Evolutionary conservation across 2,888 invertebrate genomes (phyloP), one percentile per base, ranked within the genome.

Genomic region (Willowsia nigromaculata): DNA sequence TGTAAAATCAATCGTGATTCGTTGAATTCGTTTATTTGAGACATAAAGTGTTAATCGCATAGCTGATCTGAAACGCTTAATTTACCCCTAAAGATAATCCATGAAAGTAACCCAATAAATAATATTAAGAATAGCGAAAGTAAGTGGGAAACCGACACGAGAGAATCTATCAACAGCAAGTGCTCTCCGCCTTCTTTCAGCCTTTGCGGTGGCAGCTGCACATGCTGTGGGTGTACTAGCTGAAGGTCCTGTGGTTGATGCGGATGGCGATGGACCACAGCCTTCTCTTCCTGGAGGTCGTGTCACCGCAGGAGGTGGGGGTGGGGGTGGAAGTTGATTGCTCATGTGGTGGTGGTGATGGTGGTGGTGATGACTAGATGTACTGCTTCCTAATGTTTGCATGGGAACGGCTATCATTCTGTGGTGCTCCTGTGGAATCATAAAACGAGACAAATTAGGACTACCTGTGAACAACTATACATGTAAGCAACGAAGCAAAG

Each of bases 41-140:
- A 37, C 37, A 9, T 37, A 37, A n/a, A n/a, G n/a, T n/a, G n/a
- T n/a, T n/a, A n/a, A n/a, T n/a, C n/a, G n/a, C n/a, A n/a, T n/a
- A n/a, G n/a, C n/a, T n/a, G n/a, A 37, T 37, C 5, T 6, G 37
- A 37, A 37, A 37, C 37, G 1, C 13, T 1, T 43, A 13, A 43
- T 89, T n/a, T n/a, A n/a, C n/a, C n/a, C n/a, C n/a, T 91, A 93
- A 4, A 92, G 85, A 93, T 96, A 96, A 93, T 96, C 96, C 86
- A 96, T 96, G 94, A 96, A 96, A 93, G 96, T 95, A 92, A 96
- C 95, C 96, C 96, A 96, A 93, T 96, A 96, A 91, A 96, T 95
- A 90, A 95, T 94, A 93, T 96, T 96, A 71, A 96, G 94, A 87
- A 96, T 94, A 87, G 96, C 94, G 93, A 96, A 96, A 68, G 96